phyloP scores from a whole-genome alignment of 2,888 invertebrate species.

The Cantharis flavilabris region DNA sequence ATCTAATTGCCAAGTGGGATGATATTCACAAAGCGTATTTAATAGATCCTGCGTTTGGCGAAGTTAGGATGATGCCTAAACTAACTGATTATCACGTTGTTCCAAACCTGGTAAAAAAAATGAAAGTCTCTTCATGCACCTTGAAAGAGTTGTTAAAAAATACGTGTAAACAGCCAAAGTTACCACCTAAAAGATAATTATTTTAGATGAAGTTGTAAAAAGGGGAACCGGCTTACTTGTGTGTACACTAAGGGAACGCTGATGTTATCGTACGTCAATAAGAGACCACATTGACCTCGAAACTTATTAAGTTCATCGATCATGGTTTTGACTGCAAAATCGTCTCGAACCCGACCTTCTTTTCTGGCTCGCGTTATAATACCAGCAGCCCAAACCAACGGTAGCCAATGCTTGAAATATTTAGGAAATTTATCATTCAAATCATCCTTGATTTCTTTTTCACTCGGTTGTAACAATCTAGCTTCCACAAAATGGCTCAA shows the following conservation, averaged over 20 bases:
- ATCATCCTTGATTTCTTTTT: constrained; percentile 76
- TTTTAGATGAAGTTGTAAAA: background rate
- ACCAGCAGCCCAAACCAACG: constrained; percentile 90
- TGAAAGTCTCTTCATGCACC: too few relatives aligned
- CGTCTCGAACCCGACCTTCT: constrained; percentile 86
- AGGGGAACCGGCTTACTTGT: constrained; percentile 59
- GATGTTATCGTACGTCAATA: constrained; percentile 79
- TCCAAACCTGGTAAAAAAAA: too few relatives aligned
- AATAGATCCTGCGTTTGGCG: too few relatives aligned
- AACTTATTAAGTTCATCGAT: constrained; percentile 87
- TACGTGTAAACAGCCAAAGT: constrained; percentile 92
- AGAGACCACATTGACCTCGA: constrained; percentile 75
- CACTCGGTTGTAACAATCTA: constrained; percentile 81
- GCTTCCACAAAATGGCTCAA: constrained; percentile 83
- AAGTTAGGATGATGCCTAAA: too few relatives aligned
- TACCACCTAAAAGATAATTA: constrained; percentile 63
- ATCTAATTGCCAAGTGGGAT: too few relatives aligned
- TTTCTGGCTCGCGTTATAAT: constrained; percentile 88
- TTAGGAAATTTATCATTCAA: constrained; percentile 82
- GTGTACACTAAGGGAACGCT: constrained; percentile 83
- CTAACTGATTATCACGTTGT: too few relatives aligned
- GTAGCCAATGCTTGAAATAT: constrained; percentile 89
- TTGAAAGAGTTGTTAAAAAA: constrained; percentile 85
- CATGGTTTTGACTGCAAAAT: constrained; percentile 91
- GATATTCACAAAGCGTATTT: too few relatives aligned